Base-by-base conservation (phyloP, 2,113 vertebrate genomes). In the Rhinoderma darwinii region DNA sequence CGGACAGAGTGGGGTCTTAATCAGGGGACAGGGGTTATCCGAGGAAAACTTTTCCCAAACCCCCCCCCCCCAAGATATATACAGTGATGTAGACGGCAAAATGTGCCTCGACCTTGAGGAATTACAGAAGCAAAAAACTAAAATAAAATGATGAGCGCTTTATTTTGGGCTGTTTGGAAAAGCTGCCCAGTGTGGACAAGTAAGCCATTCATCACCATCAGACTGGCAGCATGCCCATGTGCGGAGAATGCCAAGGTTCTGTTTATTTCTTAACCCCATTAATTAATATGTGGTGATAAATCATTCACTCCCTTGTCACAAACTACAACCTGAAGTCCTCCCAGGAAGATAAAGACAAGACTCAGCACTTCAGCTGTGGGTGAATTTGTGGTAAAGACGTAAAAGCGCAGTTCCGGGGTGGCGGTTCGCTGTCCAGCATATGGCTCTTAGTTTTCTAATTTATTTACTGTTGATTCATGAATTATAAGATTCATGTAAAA, bases 181-280 rank as follows among this genome's bases (percentile, higher is more conserved):
- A 81, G 37, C 56, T 81, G 78, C 56, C 78, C 12, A 43, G 78
- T 41, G 20, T 43, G 35, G 20, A 59, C 39, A 61, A 43, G 78
- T 43, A 81, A 27, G 18, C 54, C 56, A 81, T 81, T 81, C 37
- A 81, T 81, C 78, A 81, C 35, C 39, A 63, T 43, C 54, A 43
- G 77, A 27, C 78, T 81, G 78, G 78, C 78, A 27, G 56, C 10
- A 18, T 39, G 56, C 78, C 78, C 35, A 43, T 43, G 35, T 61
- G 37, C 30, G 25, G 54, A 56, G 51, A 39, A 63, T 27, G 54
- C 50, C 78, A 81, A n/a, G 50, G 37, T 8, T 47, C 78, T 81
- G 78, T 81, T 81, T 81, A 14, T 81, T 81, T 81, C 78, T 7
- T 81, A 43, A 61, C 78, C 78, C 78, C 78, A 63, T 81, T 81